phyloP scores from a whole-genome alignment of 2,113 vertebrate genomes.

The Dipodomys spectabilis region DNA sequence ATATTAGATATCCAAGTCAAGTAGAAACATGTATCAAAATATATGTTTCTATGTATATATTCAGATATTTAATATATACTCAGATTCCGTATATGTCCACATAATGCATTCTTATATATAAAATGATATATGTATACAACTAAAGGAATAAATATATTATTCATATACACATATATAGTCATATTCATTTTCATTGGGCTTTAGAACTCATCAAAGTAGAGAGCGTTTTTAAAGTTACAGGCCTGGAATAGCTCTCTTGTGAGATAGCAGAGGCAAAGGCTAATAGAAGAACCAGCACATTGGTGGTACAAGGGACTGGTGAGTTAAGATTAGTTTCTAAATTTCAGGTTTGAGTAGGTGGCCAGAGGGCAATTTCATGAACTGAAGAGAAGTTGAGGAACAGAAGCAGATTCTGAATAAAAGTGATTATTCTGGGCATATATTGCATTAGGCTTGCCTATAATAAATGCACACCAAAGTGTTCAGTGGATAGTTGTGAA shows the following conservation, averaged over 20 bases:
- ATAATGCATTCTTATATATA: background rate
- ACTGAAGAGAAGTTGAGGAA: background rate
- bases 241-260: background rate
- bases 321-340: background rate
- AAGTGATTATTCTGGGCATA: background rate
- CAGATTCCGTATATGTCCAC: no score
- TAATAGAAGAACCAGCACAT: background rate
- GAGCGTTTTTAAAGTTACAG: background rate
- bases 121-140: background rate
- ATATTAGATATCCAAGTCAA: background rate
- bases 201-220: background rate
- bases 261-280: background rate
- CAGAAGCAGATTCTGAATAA: background rate
- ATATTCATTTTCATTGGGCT: background rate
- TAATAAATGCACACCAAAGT: background rate
- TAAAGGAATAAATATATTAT: background rate
- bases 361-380: background rate
- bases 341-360: background rate
- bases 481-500: background rate
- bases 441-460: background rate
- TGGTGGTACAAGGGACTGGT: background rate
- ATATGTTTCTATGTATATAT: background rate
- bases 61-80: background rate
- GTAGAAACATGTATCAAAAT: background rate
- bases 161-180: background rate